Conservation (phyloP, 2,797 vertebrate genomes). For the Lateolabrax maculatus region DNA sequence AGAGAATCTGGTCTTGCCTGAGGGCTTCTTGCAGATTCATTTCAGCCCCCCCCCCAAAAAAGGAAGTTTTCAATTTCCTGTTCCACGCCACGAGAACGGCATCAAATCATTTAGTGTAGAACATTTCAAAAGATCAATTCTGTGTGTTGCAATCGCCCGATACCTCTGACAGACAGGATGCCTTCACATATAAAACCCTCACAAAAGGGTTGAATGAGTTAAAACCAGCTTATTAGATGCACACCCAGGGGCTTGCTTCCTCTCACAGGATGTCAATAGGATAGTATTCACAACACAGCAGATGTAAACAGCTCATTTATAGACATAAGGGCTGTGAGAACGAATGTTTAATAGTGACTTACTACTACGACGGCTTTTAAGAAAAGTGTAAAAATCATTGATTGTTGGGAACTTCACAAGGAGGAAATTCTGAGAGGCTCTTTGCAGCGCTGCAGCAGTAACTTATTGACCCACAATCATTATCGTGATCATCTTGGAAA, state of each 20-base stretch:
- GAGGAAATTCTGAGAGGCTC: not conserved
- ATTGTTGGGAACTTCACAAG: not conserved
- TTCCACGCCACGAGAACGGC: not conserved
- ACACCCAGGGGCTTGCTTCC: constrained; percentile 38
- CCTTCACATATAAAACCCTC: constrained; percentile 29
- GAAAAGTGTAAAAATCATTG: not conserved
- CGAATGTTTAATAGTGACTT: constrained; percentile 35
- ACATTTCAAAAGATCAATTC: constrained; percentile 56
- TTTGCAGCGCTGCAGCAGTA: not conserved
- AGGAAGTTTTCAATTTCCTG: constrained; percentile 20
- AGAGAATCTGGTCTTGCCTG: constrained; percentile 34
- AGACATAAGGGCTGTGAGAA: constrained; percentile 24
- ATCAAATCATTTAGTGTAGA: constrained; percentile 32
- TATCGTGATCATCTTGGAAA: constrained; percentile 9
- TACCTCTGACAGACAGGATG: constrained; percentile 47
- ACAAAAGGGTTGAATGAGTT: constrained; percentile 55
- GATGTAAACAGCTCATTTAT: constrained; percentile 50
- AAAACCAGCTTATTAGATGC: constrained; percentile 50
- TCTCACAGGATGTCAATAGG: constrained; percentile 60
- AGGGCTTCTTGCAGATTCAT: constrained; percentile 29
- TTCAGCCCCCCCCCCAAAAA: constrained; percentile 3
- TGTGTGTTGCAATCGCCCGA: constrained; percentile 1
- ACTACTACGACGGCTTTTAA: not conserved
- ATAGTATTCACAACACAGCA: constrained; percentile 47
- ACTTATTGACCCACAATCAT: constrained; percentile 40